Conservation (phyloP, 2,113 vertebrate species). For the Gasterosteus aculeatus region DNA sequence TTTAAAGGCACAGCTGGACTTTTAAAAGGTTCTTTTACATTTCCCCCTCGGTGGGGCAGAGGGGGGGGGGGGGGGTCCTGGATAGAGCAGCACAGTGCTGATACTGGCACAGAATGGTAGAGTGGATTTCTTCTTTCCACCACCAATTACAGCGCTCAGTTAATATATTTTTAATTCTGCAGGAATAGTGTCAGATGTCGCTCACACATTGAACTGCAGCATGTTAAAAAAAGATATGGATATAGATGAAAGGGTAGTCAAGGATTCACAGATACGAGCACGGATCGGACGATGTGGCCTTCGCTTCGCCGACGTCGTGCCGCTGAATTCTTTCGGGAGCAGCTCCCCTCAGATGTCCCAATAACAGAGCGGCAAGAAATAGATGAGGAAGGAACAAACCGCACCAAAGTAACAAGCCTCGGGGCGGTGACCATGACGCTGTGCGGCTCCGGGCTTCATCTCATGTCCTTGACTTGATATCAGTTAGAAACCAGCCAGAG, state of each 20-base stretch:
- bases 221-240: background rate
- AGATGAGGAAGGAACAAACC: slow-evolving; percentile 3
- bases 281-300: background rate
- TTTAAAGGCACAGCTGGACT: slow-evolving; percentile 70
- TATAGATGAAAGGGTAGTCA: too few relatives aligned
- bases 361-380: slow-evolving; percentile 18
- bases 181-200: slow-evolving; percentile 14
- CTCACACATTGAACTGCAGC: slow-evolving; percentile 10
- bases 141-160: slow-evolving; percentile 25
- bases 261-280: background rate
- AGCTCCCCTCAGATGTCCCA: slow-evolving; percentile 29
- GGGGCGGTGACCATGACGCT: slow-evolving; percentile 38
- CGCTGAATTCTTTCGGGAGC: slow-evolving; percentile 10
- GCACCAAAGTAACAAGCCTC: slow-evolving; percentile 32
- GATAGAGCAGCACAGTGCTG: slow-evolving; percentile 47
- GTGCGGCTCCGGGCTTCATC: slow-evolving; percentile 31
- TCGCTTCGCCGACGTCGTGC: slow-evolving; percentile 21
- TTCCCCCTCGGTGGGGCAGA: slow-evolving; percentile 43
- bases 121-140: slow-evolving; percentile 17
- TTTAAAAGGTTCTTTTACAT: slow-evolving; percentile 65
- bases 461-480: slow-evolving; percentile 16
- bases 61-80: slow-evolving; percentile 45
- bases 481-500: slow-evolving; percentile 17
- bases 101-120: slow-evolving; percentile 40
- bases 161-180: slow-evolving; percentile 32